Base-by-base conservation (phyloP, 30 jellyfish, hydroid and myxozoan genomes). In the Cassiopea andromeda region DNA sequence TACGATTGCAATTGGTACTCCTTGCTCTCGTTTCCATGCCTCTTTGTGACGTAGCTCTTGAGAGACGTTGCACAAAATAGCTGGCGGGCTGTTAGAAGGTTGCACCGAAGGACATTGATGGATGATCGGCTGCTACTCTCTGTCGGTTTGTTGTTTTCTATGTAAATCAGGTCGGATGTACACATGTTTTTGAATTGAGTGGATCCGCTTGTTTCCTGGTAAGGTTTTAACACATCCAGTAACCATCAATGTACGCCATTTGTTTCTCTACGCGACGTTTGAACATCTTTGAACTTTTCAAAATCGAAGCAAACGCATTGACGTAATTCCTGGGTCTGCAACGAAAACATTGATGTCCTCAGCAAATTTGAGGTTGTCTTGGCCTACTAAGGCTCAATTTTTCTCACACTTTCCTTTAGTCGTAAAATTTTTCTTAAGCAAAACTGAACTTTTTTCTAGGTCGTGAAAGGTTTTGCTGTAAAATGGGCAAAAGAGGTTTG, bases 171-270 rank as follows among this genome's bases (percentile, higher is more conserved):
- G 64, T 70, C 79, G 79, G 79, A 6, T 70, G 49, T 27, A 18
- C 79, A 70, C 15, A 7, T 18, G 47, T 6, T 16, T 1, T 27
- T 70, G 57, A 27, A 43, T 38, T 43, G 15, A 47, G 83, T 89
- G 93, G 89, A 86, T 86, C 7, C 85, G 17, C n/a, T 1, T 80
- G 93, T 69, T 86, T 86, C 93, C 93, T 86, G 83, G 87, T 47
- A 66, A 81, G 68, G 54, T 10, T 60, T 46, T 57, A 44, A 71
- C 86, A 77, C 17, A 45, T 18, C 38, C 1, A 44, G 81, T 14
- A 72, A 72, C 47, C 81, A 38, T 3, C 12, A 54, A 54, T 54
- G 64, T 54, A 54, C 12, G 64, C 12, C 10, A 54, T 54, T 54
- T 6, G 64, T 54, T 54, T 6, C 38, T 27, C 38, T 27, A 27